Conservation (phyloP, 2,797 vertebrate species). For the Spheniscus humboldti region DNA sequence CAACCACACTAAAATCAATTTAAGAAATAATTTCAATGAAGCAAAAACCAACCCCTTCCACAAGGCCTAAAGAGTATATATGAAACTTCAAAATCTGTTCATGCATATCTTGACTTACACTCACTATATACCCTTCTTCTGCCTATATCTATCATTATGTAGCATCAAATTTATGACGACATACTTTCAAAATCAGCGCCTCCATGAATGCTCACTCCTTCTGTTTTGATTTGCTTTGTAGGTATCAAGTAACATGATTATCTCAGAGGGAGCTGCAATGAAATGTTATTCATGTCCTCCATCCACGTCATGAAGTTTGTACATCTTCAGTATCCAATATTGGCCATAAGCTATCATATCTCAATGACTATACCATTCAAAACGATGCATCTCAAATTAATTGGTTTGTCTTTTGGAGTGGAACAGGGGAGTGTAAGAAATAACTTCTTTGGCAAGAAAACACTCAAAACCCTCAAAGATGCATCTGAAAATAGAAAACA, state of each 20-base stretch:
- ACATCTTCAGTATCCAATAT: not conserved
- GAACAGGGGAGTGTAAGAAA: not conserved
- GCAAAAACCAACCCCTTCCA: not conserved
- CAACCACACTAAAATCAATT: not conserved
- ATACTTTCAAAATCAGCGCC: not conserved
- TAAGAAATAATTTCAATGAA: not conserved
- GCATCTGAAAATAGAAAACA: not conserved
- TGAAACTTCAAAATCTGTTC: not conserved
- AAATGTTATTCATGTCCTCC: not conserved
- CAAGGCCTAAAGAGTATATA: not conserved
- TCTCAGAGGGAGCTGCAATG: not conserved
- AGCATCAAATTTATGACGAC: not conserved
- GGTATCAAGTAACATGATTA: not conserved
- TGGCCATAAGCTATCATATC: not conserved
- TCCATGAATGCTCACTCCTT: not conserved
- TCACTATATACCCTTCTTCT: not conserved
- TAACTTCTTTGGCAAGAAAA: not conserved
- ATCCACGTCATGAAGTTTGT: not conserved
- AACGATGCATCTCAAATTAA: not conserved
- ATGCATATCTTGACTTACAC: not conserved
- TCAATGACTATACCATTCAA: not conserved
- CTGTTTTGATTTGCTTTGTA: not conserved
- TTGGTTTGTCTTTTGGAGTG: not conserved
- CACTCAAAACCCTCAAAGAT: not conserved
- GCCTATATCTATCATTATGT: not conserved